A percentile compares a stretch with the other conserved stretches of the same genome.
Conservation (phyloP, 2,797 vertebrate genomes). For the Hemitrygon akajei region DNA sequence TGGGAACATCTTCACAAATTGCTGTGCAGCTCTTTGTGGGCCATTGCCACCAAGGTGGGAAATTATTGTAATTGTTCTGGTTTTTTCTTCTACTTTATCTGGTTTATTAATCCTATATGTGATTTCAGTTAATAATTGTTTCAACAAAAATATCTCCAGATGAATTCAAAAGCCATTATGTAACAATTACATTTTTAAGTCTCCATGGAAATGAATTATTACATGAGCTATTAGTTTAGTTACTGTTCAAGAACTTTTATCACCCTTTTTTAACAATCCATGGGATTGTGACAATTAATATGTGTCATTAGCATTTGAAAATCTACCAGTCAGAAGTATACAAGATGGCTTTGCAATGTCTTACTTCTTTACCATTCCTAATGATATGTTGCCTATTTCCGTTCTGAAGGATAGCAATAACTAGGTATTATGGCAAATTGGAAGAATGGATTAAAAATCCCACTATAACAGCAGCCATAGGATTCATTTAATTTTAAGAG, state of each 20-base stretch:
- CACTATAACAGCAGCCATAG: not conserved
- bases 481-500: not conserved
- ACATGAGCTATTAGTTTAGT: not conserved
- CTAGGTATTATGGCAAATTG: not conserved
- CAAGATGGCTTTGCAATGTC: not conserved
- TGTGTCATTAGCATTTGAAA: not conserved
- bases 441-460: not conserved
- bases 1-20: conserved; percentile 91
- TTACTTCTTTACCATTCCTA: not conserved
- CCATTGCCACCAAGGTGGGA: conserved; percentile 90
- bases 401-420: not conserved
- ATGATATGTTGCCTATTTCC: not conserved
- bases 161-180: not conserved
- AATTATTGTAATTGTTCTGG: conserved; percentile 42
- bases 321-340: not conserved
- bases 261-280: not conserved
- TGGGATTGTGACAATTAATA: not conserved
- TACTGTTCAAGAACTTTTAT: not conserved
- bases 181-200: not conserved
- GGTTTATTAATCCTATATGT: not conserved
- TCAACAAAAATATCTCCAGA: not conserved
- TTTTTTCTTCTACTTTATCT: not conserved
- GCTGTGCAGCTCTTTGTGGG: conserved; percentile 89
- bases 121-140: not conserved
- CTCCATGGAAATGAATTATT: not conserved